phyloP scores from a whole-genome alignment of 2,888 invertebrate species.

The Hemaris fuciformis region DNA sequence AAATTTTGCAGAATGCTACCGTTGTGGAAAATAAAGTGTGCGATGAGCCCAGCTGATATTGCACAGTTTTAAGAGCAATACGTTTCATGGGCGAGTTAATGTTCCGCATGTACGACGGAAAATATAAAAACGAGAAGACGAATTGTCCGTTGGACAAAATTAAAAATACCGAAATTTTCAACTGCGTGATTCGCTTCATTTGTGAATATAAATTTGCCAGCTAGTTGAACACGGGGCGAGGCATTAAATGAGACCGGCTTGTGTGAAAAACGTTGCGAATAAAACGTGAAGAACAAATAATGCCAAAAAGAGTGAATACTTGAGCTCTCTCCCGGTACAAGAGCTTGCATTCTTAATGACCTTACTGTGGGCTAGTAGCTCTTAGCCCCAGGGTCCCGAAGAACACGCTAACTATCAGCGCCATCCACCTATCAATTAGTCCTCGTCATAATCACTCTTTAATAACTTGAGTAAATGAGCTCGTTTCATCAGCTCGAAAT shows the following conservation, averaged over 20 bases:
- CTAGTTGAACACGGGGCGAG: slow-evolving; percentile 25
- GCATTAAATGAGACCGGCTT: slow-evolving; percentile 28
- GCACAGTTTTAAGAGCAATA: not conserved
- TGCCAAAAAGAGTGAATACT: slow-evolving; percentile 28
- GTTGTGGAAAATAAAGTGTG: not conserved
- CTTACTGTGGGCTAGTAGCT: not conserved
- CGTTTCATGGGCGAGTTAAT: not conserved
- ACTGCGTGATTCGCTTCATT: slow-evolving; percentile 21
- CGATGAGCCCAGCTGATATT: not conserved
- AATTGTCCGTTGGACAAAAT: slow-evolving; percentile 13
- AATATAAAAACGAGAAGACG: not conserved
- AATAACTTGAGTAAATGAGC: slow-evolving; percentile 24
- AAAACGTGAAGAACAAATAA: slow-evolving; percentile 28
- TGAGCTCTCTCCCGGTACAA: slow-evolving; percentile 27
- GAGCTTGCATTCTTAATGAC: slow-evolving; percentile 34
- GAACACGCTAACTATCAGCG: not conserved
- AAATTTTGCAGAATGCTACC: no score
- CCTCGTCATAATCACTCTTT: slow-evolving; percentile 29
- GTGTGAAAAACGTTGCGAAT: slow-evolving; percentile 31
- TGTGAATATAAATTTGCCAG: slow-evolving; percentile 17
- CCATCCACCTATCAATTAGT: slow-evolving; percentile 26
- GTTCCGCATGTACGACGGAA: not conserved
- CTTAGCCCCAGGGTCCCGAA: not conserved
- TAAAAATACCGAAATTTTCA: slow-evolving; percentile 15
- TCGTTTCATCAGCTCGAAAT: slow-evolving; percentile 15